Evolutionary conservation across 2,888 invertebrate species (phyloP).

Genomic region (Aphidoletes aphidimyza): DNA sequence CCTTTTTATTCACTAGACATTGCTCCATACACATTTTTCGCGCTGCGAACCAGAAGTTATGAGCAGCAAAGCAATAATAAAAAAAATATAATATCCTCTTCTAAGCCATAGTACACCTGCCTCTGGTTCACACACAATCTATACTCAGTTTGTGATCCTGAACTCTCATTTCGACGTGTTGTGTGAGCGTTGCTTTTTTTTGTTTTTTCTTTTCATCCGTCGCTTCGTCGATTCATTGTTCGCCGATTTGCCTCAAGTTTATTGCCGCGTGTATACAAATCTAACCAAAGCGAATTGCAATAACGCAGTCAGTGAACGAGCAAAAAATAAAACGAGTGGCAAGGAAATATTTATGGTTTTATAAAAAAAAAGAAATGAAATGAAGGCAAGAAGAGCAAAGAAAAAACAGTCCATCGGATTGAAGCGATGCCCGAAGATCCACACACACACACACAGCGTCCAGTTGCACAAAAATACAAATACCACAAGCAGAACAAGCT

Average conservation of each 20-base stretch:
- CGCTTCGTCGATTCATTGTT: slow-evolving; percentile 15
- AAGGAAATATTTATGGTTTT: slow-evolving; percentile 43
- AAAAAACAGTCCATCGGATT: not conserved
- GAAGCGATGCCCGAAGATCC: slow-evolving; percentile 46
- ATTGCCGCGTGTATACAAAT: slow-evolving; percentile 42
- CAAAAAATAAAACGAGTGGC: slow-evolving; percentile 28
- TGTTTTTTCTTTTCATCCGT: not conserved
- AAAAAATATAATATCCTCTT: slow-evolving; percentile 49
- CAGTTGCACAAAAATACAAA: slow-evolving; percentile 1
- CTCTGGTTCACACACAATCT: slow-evolving; percentile 34
- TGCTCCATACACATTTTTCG: not conserved
- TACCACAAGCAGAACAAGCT: not conserved
- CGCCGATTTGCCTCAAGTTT: slow-evolving; percentile 51
- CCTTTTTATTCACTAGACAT: not conserved
- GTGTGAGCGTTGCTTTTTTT: not conserved
- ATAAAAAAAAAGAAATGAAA: not conserved
- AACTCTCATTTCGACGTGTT: not conserved
- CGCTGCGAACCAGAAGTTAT: not conserved
- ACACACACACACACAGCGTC: slow-evolving; percentile 11
- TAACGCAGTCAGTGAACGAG: slow-evolving; percentile 20
- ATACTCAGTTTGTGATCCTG: slow-evolving; percentile 13
- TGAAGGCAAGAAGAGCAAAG: not conserved
- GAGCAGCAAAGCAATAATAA: slow-evolving; percentile 34
- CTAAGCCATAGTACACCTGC: slow-evolving; percentile 43
- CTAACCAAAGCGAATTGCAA: slow-evolving; percentile 32